Evolutionary conservation across 2,888 invertebrate genomes (phyloP).

Genomic region (Apodemia duryi): DNA sequence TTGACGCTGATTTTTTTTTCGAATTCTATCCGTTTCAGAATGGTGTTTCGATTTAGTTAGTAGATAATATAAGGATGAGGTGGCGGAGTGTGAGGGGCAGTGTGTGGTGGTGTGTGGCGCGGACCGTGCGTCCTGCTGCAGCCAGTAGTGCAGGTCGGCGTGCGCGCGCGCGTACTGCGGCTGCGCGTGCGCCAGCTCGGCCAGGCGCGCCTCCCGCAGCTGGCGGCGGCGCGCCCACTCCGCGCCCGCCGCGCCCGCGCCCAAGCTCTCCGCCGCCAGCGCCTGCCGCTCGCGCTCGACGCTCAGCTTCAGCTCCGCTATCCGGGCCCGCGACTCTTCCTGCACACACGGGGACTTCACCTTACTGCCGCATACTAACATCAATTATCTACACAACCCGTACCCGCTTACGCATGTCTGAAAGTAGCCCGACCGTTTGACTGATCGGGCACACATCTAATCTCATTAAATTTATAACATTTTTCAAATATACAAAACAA

Average conservation of each 20-base stretch:
- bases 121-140: slow-evolving; percentile 47
- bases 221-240: slow-evolving; percentile 32
- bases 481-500: too few species aligned
- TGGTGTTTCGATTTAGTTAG: too few species aligned
- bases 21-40: too few species aligned
- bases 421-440: too few species aligned
- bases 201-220: slow-evolving; percentile 11
- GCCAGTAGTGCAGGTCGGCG: slow-evolving; percentile 46
- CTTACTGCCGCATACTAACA: too few species aligned
- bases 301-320: slow-evolving; percentile 38
- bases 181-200: slow-evolving; percentile 25
- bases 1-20: too few species aligned
- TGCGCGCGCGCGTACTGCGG: slow-evolving; percentile 33
- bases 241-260: slow-evolving; percentile 39
- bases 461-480: too few species aligned
- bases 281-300: slow-evolving; percentile 42
- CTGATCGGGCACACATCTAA: too few species aligned
- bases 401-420: too few species aligned
- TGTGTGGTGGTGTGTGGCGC: slow-evolving; percentile 24
- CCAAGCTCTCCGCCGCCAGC: slow-evolving; percentile 36
- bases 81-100: too few species aligned
- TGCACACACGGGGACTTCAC: slow-evolving; percentile 36
- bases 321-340: slow-evolving; percentile 34
- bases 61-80: too few species aligned
- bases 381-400: too few species aligned